Evolutionary conservation across 2,888 invertebrate species (phyloP).

Genomic region (Lampropteryx suffumata): DNA sequence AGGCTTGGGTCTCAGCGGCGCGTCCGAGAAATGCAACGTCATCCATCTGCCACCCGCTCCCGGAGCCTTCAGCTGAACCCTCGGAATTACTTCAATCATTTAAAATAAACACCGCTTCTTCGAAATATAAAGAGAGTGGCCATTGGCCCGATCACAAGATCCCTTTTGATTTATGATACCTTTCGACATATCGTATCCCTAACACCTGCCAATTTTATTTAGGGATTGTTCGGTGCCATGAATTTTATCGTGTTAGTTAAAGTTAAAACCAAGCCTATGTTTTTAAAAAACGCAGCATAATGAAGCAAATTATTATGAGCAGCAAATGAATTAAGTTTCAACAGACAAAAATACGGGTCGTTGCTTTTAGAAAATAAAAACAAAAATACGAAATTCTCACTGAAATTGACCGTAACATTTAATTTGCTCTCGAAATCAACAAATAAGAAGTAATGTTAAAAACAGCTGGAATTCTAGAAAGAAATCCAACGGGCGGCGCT

Average conservation of each 20-base stretch:
- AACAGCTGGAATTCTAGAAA: slow-evolving; percentile 78
- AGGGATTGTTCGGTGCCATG: slow-evolving; percentile 26
- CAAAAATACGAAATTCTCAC: slow-evolving; percentile 22
- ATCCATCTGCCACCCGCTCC: slow-evolving; percentile 63
- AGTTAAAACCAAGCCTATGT: too few species aligned
- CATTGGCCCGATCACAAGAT: slow-evolving; percentile 56
- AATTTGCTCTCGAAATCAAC: slow-evolving; percentile 71
- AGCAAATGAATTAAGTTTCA: too few species aligned
- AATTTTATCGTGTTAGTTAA: too few species aligned
- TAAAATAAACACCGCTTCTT: slow-evolving; percentile 73
- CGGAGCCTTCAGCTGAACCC: slow-evolving; percentile 50
- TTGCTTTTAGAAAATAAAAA: neutral
- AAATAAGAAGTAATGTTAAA: slow-evolving; percentile 76
- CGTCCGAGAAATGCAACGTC: slow-evolving; percentile 65
- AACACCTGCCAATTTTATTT: slow-evolving; percentile 56
- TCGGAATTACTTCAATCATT: slow-evolving; percentile 68
- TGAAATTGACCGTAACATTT: slow-evolving; percentile 52
- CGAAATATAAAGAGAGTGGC: slow-evolving; percentile 60
- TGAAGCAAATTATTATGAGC: too few species aligned
- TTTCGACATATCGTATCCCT: slow-evolving; percentile 44
- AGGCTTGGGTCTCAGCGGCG: slow-evolving; percentile 50
- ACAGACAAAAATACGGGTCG: too few species aligned
- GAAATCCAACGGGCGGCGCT: slow-evolving; percentile 70
- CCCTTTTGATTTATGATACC: slow-evolving; percentile 66
- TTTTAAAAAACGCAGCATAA: too few species aligned